Evolutionary conservation across 2,797 vertebrate species (phyloP).

Genomic region (Sorex maritimensis): DNA sequence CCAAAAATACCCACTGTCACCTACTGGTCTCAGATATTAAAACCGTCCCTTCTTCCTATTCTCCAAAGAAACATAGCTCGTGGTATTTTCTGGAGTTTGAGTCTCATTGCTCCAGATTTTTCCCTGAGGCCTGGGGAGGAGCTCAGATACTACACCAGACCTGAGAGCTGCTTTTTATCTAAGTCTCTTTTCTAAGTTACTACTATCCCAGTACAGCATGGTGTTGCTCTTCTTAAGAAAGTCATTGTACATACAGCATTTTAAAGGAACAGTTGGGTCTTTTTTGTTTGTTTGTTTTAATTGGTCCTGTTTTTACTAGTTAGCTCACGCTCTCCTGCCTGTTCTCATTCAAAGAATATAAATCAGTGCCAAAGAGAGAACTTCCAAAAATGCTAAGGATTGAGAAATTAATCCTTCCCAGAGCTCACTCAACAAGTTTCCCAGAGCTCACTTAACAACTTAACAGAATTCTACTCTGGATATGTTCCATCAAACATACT

Average conservation of each 20-base stretch:
- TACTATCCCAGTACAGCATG: background rate
- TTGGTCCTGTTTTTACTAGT: background rate
- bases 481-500: conserved; percentile 26
- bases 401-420: background rate
- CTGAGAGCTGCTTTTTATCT: background rate
- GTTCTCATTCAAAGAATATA: background rate
- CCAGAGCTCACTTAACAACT: background rate
- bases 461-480: background rate
- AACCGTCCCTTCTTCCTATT: background rate
- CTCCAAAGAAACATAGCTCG: background rate
- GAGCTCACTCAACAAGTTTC: background rate
- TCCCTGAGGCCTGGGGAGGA: background rate
- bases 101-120: background rate
- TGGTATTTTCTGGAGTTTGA: background rate
- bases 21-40: background rate
- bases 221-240: background rate
- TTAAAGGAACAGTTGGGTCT: background rate
- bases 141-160: background rate
- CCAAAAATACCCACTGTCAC: background rate
- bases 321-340: background rate
- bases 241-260: background rate
- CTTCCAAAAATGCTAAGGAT: conserved; percentile 12
- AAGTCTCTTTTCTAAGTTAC: background rate
- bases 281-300: no score
- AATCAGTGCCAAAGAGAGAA: background rate